These are phyloP conservation scores for Nomada lathburiana DNA, from an alignment of 2,888 invertebrate genomes.

Conservation along the genomic window DNA sequence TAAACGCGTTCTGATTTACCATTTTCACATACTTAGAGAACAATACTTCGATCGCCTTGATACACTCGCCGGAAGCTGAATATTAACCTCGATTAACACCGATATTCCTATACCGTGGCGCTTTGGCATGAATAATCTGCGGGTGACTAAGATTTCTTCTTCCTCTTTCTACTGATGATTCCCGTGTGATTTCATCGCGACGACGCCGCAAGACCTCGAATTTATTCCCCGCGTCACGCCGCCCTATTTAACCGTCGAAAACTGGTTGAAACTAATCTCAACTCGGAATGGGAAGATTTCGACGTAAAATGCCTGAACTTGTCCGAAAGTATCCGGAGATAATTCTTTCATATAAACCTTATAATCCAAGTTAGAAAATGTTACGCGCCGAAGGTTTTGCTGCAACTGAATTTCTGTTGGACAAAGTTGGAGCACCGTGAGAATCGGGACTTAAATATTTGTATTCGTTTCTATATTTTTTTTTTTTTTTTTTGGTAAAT, in stretches of 20 bases:
- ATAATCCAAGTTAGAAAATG: no score
- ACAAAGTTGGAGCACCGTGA: no score
- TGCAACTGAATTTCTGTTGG: no score
- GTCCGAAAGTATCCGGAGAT: no score
- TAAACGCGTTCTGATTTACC: neutral
- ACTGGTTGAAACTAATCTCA: conserved; percentile 17
- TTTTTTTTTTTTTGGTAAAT: no score
- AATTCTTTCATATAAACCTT: no score
- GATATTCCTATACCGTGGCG: conserved; percentile 49
- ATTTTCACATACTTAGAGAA: neutral
- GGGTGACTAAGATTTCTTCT: conserved; percentile 71
- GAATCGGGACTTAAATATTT: no score
- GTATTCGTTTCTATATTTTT: no score
- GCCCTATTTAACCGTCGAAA: conserved; percentile 27
- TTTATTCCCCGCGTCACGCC: conserved; percentile 30
- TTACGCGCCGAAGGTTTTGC: no score
- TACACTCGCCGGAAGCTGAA: conserved; percentile 72
- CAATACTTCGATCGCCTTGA: conserved; percentile 11
- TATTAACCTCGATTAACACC: conserved; percentile 75
- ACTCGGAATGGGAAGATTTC: neutral
- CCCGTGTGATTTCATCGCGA: conserved; percentile 65
- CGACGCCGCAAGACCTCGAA: conserved; percentile 52
- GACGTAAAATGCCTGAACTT: neutral
- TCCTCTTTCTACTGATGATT: conserved; percentile 55
- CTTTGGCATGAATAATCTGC: conserved; percentile 55